Base-by-base conservation (phyloP, 2,113 vertebrate species). In the rabbit (Oryctolagus cuniculus) region DNA sequence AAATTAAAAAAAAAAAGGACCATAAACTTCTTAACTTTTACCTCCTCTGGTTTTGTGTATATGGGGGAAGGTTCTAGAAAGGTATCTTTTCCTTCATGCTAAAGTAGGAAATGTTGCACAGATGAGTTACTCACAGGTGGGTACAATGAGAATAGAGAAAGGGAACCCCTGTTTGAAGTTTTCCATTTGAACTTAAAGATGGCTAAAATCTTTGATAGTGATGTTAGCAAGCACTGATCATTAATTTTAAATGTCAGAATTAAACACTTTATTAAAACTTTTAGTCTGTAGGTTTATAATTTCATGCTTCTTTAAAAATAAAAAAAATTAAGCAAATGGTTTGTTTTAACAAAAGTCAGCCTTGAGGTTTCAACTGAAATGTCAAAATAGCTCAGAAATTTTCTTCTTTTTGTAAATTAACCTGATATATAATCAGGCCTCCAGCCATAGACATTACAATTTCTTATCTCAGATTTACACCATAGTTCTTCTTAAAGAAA, bases 221-320 rank as follows among this genome's bases (percentile, higher is more conserved):
- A 95, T 38, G 44, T 93, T 95, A 83, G 36, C 94, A 66, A 96
- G 58, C 34, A 51, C 89, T 94, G 85, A 74, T 63, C 31, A n/a
- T 82, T 92, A 58, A 93, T 95, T 96, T 96, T 93, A 92, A 94
- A 80, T 88, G 77, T 94, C 69, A 96, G 38, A 95, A 87, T 95
- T 94, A 90, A 94, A 81, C 61, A 44, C 49, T 51, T 85, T 88
- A 87, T 53, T 5, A 61, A 51, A 88, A 94, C 36, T 82, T 78
- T 93, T 81, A n/a, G 15, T 83, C 49, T 94, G 34, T 2, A 61
- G 10, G 58, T 95, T 96, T 94, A 79, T 80, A 94, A 89, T 77
- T 92, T 79, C 49, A 9, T 11, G 64, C 83, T 82, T 66, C 87
- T 92, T 94, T 91, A 66, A 92, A 93, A 91, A 87, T 61, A 17